phyloP scores from a whole-genome alignment of 2,888 invertebrate species.

The Nomada flava region DNA sequence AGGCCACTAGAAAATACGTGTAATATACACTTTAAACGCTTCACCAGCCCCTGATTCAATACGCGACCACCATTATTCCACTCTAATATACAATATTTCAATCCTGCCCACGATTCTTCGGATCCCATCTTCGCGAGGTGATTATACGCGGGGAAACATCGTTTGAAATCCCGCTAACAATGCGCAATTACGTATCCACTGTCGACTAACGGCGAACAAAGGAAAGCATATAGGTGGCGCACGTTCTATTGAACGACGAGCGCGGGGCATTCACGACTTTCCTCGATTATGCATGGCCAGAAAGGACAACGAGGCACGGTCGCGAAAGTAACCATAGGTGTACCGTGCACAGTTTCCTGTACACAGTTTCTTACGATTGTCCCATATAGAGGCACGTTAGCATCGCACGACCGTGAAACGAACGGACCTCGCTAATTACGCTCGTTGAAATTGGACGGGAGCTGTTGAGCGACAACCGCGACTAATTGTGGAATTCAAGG shows the following conservation, averaged over 20 bases:
- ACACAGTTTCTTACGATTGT: conserved; percentile 31
- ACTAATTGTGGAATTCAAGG: conserved; percentile 25
- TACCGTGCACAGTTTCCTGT: neutral
- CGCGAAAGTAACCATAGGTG: conserved; percentile 25
- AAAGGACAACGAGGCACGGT: neutral
- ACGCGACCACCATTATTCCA: neutral
- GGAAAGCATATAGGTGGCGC: neutral
- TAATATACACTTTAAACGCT: neutral
- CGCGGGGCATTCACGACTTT: conserved; percentile 30
- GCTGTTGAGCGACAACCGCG: conserved; percentile 26
- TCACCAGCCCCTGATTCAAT: neutral
- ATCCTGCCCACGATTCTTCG: neutral
- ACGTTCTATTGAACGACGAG: neutral
- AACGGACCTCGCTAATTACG: conserved; percentile 19
- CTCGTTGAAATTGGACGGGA: conserved; percentile 12
- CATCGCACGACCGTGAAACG: conserved; percentile 32
- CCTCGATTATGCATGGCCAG: conserved; percentile 31
- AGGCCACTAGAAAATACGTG: neutral
- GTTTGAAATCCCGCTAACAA: conserved; percentile 14
- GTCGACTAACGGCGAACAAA: conserved; percentile 16
- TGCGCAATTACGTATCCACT: conserved; percentile 21
- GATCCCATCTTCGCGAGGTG: conserved; percentile 1
- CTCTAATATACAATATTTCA: neutral
- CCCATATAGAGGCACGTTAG: neutral
- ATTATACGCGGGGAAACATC: conserved; percentile 1